A percentile compares a stretch with the other conserved stretches of the same genome.
Conservation (phyloP, 2,797 vertebrate genomes). For the Choloepus didactylus region DNA sequence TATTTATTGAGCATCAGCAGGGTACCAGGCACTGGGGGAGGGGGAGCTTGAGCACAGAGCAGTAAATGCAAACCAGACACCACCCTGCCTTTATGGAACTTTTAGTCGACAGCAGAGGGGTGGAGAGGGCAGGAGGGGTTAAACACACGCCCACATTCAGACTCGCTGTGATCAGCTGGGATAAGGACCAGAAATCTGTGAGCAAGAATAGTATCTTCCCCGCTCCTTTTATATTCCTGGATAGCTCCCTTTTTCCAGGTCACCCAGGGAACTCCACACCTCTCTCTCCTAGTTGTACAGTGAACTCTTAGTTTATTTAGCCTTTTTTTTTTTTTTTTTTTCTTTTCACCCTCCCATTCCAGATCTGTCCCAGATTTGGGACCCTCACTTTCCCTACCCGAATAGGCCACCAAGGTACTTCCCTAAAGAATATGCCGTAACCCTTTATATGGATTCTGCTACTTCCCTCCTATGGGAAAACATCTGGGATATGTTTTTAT, state of each 20-base stretch:
- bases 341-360: not conserved
- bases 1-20: not conserved
- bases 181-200: not conserved
- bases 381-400: not conserved
- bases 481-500: not conserved
- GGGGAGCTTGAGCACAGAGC: not conserved
- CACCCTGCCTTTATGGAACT: not conserved
- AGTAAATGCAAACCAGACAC: not conserved
- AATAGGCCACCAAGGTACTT: not conserved
- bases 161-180: not conserved
- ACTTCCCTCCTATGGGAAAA: not conserved
- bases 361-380: not conserved
- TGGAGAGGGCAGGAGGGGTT: not conserved
- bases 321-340: not conserved
- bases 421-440: not conserved
- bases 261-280: not conserved
- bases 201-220: not conserved
- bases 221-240: not conserved
- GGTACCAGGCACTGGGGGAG: accelerated
- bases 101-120: not conserved
- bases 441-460: not conserved
- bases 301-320: too few relatives aligned
- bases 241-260: not conserved
- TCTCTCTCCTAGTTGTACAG: not conserved
- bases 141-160: too few relatives aligned